Percentiles rank a stretch among this genome's conserved stretches.
Evolutionary conservation across 2,113 vertebrate genomes (phyloP).

Genomic region (Ivindomyrus marchei): DNA sequence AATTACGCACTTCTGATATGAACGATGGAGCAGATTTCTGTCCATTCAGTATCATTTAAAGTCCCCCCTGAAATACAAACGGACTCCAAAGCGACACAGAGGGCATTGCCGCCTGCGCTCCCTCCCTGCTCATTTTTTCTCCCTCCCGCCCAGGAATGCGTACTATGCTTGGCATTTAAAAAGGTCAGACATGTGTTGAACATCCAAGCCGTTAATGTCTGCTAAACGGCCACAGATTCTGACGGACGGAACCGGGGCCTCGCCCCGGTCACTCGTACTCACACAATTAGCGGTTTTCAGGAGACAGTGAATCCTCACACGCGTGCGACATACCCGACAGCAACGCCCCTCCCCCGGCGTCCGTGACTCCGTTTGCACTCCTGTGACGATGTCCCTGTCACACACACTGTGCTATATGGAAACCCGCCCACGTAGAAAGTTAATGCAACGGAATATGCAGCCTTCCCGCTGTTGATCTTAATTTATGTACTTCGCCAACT

Average conservation of each 20-base stretch:
- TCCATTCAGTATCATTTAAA: constrained; percentile 36
- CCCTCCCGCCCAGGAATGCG: constrained; percentile 32
- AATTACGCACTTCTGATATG: background rate
- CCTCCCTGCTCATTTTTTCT: constrained; percentile 8
- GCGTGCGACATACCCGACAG: background rate
- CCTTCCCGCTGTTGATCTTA: background rate
- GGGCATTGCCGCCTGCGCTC: constrained; percentile 34
- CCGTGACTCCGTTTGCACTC: background rate
- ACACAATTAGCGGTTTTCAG: constrained; percentile 25
- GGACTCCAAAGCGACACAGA: constrained; percentile 37
- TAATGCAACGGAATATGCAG: background rate
- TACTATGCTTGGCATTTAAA: constrained; percentile 45
- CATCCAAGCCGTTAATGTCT: constrained; percentile 42
- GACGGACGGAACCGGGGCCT: constrained; percentile 26
- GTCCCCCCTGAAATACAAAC: constrained; percentile 37
- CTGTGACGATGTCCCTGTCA: background rate
- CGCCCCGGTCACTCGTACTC: constrained; percentile 10
- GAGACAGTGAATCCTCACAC: background rate
- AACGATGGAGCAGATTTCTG: constrained; percentile 20
- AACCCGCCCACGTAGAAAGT: background rate
- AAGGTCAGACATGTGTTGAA: constrained; percentile 48
- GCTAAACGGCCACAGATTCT: constrained; percentile 33
- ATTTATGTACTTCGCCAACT: background rate
- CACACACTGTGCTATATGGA: background rate
- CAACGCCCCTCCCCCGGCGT: background rate